Evolutionary conservation across 2,888 invertebrate genomes (phyloP), one percentile per base, ranked within the genome.

Genomic region (Byasa hedistus): DNA sequence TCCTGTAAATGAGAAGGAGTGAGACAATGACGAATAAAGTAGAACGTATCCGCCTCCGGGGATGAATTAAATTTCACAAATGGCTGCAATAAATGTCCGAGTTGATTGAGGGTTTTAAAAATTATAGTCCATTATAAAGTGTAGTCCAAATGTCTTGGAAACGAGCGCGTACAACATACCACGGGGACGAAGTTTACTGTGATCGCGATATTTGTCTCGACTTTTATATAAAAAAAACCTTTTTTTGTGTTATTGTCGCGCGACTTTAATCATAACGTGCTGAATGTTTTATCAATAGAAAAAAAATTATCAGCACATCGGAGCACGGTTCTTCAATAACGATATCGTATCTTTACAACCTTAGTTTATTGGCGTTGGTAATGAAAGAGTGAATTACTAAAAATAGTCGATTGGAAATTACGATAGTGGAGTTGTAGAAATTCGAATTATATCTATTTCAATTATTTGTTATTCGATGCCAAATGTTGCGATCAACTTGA

Each of bases 21-120:
- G 71, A 80, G 76, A 85, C 80, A 81, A 85, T 83, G 83, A 84
- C 81, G 80, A 85, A 39, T 39, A 39, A 39, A 39, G 39, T 39
- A 15, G 15, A 15, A 15, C 32, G 87, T 86, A 86, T 83, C 85
- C 84, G 83, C 82, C 83, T 80, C 80, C 82, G 79, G 81, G 80
- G 82, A 80, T 80, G 84, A 81, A 83, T 86, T 87, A 84, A 85
- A 86, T 87, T 86, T 85, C 83, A 82, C 80, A 88, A 87, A 88
- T 87, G 85, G 83, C 83, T 76, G 81, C 86, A 83, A 86, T 87
- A 87, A 85, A 87, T 83, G 32, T 32, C 32, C 54, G 17, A 21
- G 22, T 8, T 21, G 17, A 22, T 39, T 12, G 22, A 44, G 22
- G 23, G 32, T 57, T 21, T 10, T 17, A 39, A 39, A 39, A 39